Evolutionary conservation across 2,113 vertebrate species (phyloP).

Genomic region (Apodemus sylvaticus): DNA sequence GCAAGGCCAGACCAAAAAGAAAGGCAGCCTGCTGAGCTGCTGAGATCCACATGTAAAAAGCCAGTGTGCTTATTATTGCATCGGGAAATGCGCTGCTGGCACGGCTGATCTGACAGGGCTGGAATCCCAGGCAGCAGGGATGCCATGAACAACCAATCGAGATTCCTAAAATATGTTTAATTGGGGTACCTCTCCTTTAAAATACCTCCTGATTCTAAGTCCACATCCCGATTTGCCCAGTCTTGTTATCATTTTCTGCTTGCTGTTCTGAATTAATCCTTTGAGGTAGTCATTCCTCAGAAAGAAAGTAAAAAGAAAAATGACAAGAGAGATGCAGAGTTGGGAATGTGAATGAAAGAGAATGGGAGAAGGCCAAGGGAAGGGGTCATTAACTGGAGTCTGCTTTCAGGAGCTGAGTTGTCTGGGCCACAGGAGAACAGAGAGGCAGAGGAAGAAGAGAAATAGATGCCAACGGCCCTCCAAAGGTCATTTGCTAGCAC

Average conservation of each 20-base stretch:
- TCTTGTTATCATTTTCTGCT: slow-evolving; percentile 79
- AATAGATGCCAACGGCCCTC: neutral
- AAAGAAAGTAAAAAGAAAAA: slow-evolving; percentile 74
- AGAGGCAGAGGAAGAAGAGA: slow-evolving; percentile 41
- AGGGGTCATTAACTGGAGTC: slow-evolving; percentile 56
- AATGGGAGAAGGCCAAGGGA: slow-evolving; percentile 33
- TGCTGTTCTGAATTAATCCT: slow-evolving; percentile 82
- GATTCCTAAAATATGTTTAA: slow-evolving; percentile 80
- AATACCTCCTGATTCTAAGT: slow-evolving; percentile 79
- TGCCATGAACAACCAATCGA: slow-evolving; percentile 75
- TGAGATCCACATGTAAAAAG: neutral
- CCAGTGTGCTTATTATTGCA: slow-evolving; percentile 35
- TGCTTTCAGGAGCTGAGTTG: slow-evolving; percentile 43
- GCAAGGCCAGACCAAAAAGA: neutral
- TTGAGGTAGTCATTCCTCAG: slow-evolving; percentile 79
- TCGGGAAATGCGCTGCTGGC: slow-evolving; percentile 33
- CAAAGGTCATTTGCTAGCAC: neutral
- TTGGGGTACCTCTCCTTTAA: slow-evolving; percentile 71
- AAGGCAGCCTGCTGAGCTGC: neutral
- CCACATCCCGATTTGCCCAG: slow-evolving; percentile 79
- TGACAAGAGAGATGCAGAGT: slow-evolving; percentile 74
- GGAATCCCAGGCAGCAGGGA: slow-evolving; percentile 64
- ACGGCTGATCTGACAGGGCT: slow-evolving; percentile 38
- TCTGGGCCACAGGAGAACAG: slow-evolving; percentile 31
- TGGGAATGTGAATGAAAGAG: slow-evolving; percentile 73